These are phyloP conservation scores for Agrochola circellaris DNA, from an alignment of 2,888 invertebrate genomes.

Conservation along the genomic window DNA sequence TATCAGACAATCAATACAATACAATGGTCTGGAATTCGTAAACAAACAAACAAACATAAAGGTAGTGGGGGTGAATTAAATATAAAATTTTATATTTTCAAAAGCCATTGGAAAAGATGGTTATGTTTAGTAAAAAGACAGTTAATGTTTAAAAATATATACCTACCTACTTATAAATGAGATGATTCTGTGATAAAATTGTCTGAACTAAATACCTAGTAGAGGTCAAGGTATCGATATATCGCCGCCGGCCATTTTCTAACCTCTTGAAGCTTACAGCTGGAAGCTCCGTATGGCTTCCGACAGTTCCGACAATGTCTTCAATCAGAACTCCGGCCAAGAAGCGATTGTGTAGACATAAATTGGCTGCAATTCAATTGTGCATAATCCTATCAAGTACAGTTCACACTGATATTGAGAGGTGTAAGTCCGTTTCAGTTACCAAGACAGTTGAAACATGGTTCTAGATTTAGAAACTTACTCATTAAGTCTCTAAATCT, in stretches of 20 bases:
- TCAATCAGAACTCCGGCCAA: constrained; percentile 10
- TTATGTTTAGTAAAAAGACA: neutral
- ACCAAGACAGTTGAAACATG: neutral
- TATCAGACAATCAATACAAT: neutral
- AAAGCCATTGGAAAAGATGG: neutral
- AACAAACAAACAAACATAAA: neutral
- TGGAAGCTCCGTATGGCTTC: constrained; percentile 1
- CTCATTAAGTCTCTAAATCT: no score
- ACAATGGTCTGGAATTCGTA: neutral
- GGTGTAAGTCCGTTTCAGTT: constrained; percentile 4
- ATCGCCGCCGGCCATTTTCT: neutral
- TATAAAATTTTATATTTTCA: neutral
- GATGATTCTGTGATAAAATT: neutral
- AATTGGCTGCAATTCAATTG: constrained; percentile 29
- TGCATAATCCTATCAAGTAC: constrained; percentile 19
- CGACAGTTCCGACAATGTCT: neutral
- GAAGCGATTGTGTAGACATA: constrained; percentile 15
- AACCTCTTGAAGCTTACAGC: constrained; percentile 1
- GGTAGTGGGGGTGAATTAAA: no score
- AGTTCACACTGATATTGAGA: constrained; percentile 19
- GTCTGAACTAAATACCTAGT: neutral
- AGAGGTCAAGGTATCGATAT: constrained; percentile 45
- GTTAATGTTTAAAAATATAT: neutral
- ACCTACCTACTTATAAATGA: neutral
- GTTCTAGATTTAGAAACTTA: no score